These are phyloP conservation scores for Amazona ochrocephala DNA, from an alignment of 2,797 vertebrate genomes.

Conservation along the genomic window DNA sequence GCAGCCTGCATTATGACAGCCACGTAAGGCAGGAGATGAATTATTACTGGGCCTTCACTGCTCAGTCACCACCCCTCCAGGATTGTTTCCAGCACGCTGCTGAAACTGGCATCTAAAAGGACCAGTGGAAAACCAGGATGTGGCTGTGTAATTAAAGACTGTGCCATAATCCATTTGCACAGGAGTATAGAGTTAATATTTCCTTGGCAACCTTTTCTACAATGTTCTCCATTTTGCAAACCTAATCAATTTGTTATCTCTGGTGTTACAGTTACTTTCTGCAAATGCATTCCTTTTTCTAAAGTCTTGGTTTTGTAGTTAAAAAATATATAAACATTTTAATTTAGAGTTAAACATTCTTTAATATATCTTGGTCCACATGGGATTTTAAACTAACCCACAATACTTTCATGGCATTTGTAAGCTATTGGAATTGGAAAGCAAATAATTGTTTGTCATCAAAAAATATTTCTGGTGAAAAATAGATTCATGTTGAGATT, in stretches of 20 bases:
- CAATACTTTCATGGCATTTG: not conserved
- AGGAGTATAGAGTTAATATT: not conserved
- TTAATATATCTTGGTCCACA: not conserved
- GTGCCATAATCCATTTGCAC: not conserved
- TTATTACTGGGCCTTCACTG: not conserved
- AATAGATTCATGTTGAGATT: not conserved
- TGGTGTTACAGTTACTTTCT: not conserved
- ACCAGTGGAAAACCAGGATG: not conserved
- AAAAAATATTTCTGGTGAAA: not conserved
- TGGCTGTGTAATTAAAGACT: not conserved
- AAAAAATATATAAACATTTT: not conserved
- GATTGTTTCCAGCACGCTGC: not conserved
- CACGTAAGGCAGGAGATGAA: not conserved
- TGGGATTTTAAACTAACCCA: not conserved
- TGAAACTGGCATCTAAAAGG: not conserved
- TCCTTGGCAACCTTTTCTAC: not conserved
- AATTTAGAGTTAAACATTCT: not conserved
- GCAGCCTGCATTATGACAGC: accelerated
- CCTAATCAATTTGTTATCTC: not conserved
- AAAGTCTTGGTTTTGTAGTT: not conserved
- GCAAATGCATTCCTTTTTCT: not conserved
- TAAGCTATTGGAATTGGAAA: not conserved
- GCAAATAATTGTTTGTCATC: not conserved
- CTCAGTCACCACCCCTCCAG: not conserved
- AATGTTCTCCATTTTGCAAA: not conserved